Evolutionary conservation across 2,797 vertebrate genomes (phyloP), one percentile per base, ranked within the genome.

Genomic region (Acipenser oxyrinchus): DNA sequence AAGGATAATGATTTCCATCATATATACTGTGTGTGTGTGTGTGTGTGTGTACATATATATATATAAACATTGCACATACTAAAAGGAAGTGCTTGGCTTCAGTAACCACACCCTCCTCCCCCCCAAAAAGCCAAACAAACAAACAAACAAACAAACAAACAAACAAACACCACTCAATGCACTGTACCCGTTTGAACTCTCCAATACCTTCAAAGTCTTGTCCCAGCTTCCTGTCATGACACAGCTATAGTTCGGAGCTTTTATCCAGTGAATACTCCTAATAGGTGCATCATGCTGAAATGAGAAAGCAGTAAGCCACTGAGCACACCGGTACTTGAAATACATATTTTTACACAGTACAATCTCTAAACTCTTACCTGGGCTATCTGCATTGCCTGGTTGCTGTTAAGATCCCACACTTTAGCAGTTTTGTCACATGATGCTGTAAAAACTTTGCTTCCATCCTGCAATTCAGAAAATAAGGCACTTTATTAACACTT

Each of bases 381-480:
- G 73, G 97, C 97, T 18, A 99, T 95, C 86, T 99, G 97, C 83
- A 98, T 95, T 1, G 95, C 94, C 73, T 99, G 97, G 69, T 98
- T 99, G 74, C 94, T 99, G 83, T 98, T 99, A 64, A 99, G 92
- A 86, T 99, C 97, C 97, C 97, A 99, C 96, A 99, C 97, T 86
- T 99, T 99, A 67, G 96, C 97, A 11, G 95, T 99, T 90, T 99
- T 99, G 81, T 99, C 97, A 84, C 96, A 98, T 0, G 97, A 99
- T 10, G 94, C 96, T 65, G 95, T 99, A 77, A 99, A 98, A 48
- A 99, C 96, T 90, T 99, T 99, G 84, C 94, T 98, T 51, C 96
- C 97, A 74, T 99, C 96, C 97, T 99, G 74, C 11, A 74, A 71
- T 65, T 71, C 53, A 74, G 65, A 79, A 6, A 58, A 73, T 0